Evolutionary conservation across 2,797 vertebrate species (phyloP), one percentile per base, ranked within the genome.

Genomic region (Micromesistius poutassou): DNA sequence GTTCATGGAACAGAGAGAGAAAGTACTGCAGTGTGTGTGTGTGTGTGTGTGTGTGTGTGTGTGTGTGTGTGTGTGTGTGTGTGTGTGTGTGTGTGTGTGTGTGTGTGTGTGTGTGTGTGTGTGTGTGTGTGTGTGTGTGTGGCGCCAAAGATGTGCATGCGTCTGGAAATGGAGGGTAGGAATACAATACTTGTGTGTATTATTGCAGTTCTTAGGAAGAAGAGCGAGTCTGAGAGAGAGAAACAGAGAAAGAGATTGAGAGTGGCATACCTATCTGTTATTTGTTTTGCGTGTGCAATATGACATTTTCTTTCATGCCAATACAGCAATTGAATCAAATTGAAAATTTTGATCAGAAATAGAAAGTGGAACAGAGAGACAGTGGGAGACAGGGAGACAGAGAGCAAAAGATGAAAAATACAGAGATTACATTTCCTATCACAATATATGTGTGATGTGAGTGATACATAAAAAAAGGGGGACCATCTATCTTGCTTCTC

Each of bases 61-160:
- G 55, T 74, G 35, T 2, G 66, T 33, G 71, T n/a, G 66, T 79
- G 78, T 79, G 80, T 82, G 62, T 74, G 76, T 77, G 68, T 72
- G 68, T 72, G 75, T 30, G 75, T 71, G 81, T 70, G 81, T 81
- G 16, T 66, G 74, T 30, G 12, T 55, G 28, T 28, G 12, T 68
- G 22, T 36, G 46, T 50, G 14, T 19, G 40, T 42, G 14, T 46
- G 42, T 38, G 36, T 38, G 36, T 38, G 36, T 9, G 36, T 46
- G 68, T 38, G 36, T 76, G 8, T n/a, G 66, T 12, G 13, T n/a
- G 36, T 71, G 75, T 71, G 35, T 68, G 8, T 14, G 68, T 40
- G 16, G 30, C 4, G 62, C 4, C 28, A 66, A 22, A 4, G 8
- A n/a, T 38, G n/a, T 36, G 74, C 7, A 31, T 36, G 50, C 13